Evolutionary conservation across 2,888 invertebrate genomes (phyloP).

Genomic region (Zonitis immaculata): DNA sequence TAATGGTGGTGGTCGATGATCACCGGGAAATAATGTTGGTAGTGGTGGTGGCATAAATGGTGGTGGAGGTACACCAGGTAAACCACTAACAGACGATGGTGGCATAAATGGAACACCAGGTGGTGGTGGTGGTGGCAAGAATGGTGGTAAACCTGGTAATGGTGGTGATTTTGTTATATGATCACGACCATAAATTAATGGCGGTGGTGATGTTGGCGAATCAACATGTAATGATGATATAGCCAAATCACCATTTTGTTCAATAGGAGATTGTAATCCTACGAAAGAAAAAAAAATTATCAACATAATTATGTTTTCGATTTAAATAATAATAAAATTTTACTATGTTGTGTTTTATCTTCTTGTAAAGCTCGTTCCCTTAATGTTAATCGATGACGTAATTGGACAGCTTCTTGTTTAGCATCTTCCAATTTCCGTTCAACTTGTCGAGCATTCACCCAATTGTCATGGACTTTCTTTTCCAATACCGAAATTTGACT

Average conservation of each 20-base stretch:
- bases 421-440: conserved; percentile 79
- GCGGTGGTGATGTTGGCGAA: conserved; percentile 48
- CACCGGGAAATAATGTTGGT: conserved; percentile 48
- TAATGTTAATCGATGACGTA: conserved; percentile 59
- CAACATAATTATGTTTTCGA: neutral
- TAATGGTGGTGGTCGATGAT: conserved; percentile 54
- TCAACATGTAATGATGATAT: conserved; percentile 50
- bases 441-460: conserved; percentile 78
- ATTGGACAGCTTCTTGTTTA: conserved; percentile 64
- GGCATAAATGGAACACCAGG: conserved; percentile 64
- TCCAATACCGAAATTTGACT: conserved; percentile 73
- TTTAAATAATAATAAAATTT: conserved; percentile 29
- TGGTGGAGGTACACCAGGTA: conserved; percentile 37
- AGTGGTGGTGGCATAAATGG: conserved; percentile 50
- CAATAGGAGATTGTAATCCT: conserved; percentile 56
- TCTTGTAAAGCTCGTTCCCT: conserved; percentile 52
- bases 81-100: conserved; percentile 47
- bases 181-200: conserved; percentile 46
- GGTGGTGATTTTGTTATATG: conserved; percentile 48
- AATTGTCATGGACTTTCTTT: conserved; percentile 79
- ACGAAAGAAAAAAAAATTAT: conserved; percentile 25
- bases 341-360: conserved; percentile 52
- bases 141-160: conserved; percentile 53
- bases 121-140: conserved; percentile 60
- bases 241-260: conserved; percentile 51